Conservation (phyloP, 2,113 vertebrate species). For the Vidua macroura region DNA sequence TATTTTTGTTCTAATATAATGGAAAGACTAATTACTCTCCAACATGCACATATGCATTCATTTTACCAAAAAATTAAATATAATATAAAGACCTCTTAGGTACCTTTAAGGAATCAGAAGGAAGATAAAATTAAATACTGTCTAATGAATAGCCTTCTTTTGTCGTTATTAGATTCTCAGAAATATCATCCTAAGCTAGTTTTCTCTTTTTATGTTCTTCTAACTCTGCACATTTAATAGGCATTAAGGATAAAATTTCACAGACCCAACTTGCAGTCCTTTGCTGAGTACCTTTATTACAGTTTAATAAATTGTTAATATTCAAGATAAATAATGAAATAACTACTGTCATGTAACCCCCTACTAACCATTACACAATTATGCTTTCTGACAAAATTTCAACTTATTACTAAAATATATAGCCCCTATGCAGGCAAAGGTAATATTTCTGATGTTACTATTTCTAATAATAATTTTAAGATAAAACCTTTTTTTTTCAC, state of each 20-base stretch:
- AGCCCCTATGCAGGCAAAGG: not conserved
- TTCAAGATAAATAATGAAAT: constrained; percentile 62
- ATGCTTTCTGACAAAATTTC: constrained; percentile 49
- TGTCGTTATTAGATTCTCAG: not conserved
- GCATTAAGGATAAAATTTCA: constrained; percentile 52
- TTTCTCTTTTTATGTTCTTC: not conserved
- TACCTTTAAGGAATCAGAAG: not conserved
- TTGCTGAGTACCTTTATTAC: constrained; percentile 31
- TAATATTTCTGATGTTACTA: constrained; percentile 24
- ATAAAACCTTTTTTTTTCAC: not conserved
- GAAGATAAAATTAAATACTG: not conserved
- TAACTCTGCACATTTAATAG: constrained; percentile 27
- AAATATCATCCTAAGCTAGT: not conserved
- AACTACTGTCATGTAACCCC: constrained; percentile 16
- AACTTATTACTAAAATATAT: constrained; percentile 42
- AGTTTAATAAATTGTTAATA: constrained; percentile 67
- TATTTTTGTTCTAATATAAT: not conserved
- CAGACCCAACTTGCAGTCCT: not conserved
- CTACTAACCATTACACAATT: constrained; percentile 52
- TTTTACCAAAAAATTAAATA: not conserved
- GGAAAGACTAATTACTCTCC: not conserved
- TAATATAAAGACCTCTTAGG: not conserved
- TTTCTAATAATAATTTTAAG: constrained; percentile 32
- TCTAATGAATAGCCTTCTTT: not conserved
- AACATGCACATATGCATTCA: not conserved